phyloP scores from a whole-genome alignment of 2,888 invertebrate species.

The Ceraclea dissimilis region DNA sequence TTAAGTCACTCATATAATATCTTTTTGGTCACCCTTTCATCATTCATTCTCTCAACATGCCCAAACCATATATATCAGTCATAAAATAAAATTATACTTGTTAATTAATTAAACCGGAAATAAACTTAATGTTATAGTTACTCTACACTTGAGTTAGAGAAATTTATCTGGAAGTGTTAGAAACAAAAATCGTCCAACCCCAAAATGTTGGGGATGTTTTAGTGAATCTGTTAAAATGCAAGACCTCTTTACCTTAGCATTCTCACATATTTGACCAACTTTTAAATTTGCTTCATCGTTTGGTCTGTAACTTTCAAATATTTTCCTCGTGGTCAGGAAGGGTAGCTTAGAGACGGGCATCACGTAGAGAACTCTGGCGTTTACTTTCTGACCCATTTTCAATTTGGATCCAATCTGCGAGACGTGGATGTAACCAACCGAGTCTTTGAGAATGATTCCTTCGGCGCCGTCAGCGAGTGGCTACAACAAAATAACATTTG shows the following conservation, averaged over 20 bases:
- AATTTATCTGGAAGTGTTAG: no score
- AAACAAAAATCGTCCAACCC: no score
- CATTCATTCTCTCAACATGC: no score
- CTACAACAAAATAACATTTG: slow-evolving; percentile 30
- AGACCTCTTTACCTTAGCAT: slow-evolving; percentile 22
- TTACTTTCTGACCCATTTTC: slow-evolving; percentile 42
- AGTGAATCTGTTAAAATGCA: no score
- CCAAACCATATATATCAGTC: no score
- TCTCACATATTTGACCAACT: slow-evolving; percentile 50
- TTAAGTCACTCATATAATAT: no score
- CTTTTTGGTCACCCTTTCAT: no score
- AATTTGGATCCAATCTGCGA: slow-evolving; percentile 45
- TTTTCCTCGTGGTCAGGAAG: slow-evolving; percentile 50
- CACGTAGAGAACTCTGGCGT: slow-evolving; percentile 58
- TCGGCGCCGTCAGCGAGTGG: slow-evolving; percentile 47
- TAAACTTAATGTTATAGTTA: no score
- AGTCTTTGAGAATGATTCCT: slow-evolving; percentile 44
- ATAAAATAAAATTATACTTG: no score
- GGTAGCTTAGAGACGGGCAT: slow-evolving; percentile 62
- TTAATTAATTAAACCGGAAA: no score
- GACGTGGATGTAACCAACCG: slow-evolving; percentile 46
- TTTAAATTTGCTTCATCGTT: slow-evolving; percentile 37
- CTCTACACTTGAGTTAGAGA: no score
- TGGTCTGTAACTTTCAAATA: slow-evolving; percentile 36
- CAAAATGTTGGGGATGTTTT: no score